Conservation (phyloP, 2,797 vertebrate genomes). For the Triplophysa bombifrons region DNA sequence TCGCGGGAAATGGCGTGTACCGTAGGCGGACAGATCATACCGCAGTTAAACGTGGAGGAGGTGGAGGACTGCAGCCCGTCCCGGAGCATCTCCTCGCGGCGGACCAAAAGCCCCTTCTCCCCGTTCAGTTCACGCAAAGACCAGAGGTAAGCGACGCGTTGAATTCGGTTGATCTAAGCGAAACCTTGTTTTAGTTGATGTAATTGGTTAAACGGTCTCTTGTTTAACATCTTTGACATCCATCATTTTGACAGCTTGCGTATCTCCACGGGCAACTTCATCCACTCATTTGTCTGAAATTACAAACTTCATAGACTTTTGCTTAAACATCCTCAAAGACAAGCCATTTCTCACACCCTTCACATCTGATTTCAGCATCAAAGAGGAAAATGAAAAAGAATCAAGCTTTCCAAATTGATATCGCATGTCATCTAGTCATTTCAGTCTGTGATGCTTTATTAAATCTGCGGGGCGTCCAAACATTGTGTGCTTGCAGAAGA, state of each 20-base stretch:
- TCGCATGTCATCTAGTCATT: conserved; percentile 8
- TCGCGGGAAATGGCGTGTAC: conserved; percentile 54
- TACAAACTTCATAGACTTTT: background rate
- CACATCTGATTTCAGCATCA: background rate
- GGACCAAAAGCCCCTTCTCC: conserved; percentile 47
- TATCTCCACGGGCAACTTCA: background rate
- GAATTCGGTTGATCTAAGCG: background rate
- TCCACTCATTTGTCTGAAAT: background rate
- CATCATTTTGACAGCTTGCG: background rate
- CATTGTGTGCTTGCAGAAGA: conserved; percentile 17
- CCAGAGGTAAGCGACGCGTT: conserved; percentile 45
- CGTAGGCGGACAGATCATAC: conserved; percentile 52
- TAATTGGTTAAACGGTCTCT: too few relatives aligned
- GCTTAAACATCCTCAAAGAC: background rate
- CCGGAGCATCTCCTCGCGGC: conserved; percentile 50
- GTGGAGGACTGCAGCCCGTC: conserved; percentile 50
- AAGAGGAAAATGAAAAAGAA: background rate
- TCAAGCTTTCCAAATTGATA: background rate
- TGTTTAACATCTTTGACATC: background rate
- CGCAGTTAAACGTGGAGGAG: conserved; percentile 60
- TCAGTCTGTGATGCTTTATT: conserved; percentile 29
- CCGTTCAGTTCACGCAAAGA: conserved; percentile 49
- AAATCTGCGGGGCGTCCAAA: conserved; percentile 19
- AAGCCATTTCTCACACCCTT: background rate
- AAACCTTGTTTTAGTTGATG: background rate